phyloP scores from a whole-genome alignment of 2,797 vertebrate species.

The Echiichthys vipera region DNA sequence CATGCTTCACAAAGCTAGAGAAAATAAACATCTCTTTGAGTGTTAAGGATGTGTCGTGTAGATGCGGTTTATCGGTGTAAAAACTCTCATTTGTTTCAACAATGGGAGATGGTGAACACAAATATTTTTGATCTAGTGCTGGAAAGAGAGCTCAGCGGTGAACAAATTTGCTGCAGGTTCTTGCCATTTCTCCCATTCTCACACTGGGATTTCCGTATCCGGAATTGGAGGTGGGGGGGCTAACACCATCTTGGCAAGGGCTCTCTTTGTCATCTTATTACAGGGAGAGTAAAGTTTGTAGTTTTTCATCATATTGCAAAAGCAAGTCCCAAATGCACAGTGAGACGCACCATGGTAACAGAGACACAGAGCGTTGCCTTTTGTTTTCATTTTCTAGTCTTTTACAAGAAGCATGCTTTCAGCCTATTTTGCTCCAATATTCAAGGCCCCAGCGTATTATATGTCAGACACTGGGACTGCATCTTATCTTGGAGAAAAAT shows the following conservation, averaged over 20 bases:
- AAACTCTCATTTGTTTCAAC: conserved; percentile 70
- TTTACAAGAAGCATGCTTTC: conserved; percentile 67
- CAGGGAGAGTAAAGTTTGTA: conserved; percentile 67
- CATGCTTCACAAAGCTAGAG: conserved; percentile 41
- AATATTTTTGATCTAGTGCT: conserved; percentile 69
- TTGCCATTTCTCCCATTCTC: conserved; percentile 67
- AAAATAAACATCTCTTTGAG: conserved; percentile 52
- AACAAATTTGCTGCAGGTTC: conserved; percentile 69
- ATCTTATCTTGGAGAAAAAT: conserved; percentile 50
- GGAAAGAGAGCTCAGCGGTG: conserved; percentile 61
- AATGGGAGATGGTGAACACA: conserved; percentile 56
- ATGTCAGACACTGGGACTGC: conserved; percentile 44
- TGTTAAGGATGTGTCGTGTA: conserved; percentile 26
- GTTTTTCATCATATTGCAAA: conserved; percentile 63
- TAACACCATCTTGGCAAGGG: conserved; percentile 48
- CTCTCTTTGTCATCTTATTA: conserved; percentile 70
- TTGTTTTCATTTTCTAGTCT: conserved; percentile 66
- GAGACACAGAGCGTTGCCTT: conserved; percentile 49
- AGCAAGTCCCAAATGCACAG: conserved; percentile 62
- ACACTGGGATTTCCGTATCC: conserved; percentile 72
- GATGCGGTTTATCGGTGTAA: conserved; percentile 24
- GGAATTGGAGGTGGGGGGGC: conserved; percentile 47
- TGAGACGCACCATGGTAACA: conserved; percentile 54
- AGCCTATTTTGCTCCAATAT: conserved; percentile 59
- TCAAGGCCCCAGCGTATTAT: conserved; percentile 59